Conservation (phyloP, 2,797 vertebrate species). For the Paramormyrops hopkinsi region DNA sequence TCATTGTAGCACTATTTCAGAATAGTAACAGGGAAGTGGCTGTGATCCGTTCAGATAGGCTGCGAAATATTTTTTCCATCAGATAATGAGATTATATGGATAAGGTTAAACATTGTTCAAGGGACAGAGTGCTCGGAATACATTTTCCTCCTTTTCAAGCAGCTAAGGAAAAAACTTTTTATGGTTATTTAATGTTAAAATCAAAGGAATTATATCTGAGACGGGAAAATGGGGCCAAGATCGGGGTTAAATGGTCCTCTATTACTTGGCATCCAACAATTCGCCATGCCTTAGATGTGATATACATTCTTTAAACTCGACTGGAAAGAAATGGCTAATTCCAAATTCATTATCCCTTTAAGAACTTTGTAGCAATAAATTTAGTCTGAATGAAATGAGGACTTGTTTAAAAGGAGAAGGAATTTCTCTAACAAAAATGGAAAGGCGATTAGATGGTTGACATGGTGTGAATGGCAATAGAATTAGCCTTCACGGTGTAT, state of each 20-base stretch:
- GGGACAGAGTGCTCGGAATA: not conserved
- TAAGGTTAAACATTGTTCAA: slow-evolving; percentile 19
- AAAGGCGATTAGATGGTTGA: slow-evolving; percentile 76
- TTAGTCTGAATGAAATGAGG: slow-evolving; percentile 63
- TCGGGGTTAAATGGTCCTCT: slow-evolving; percentile 69
- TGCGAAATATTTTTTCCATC: not conserved
- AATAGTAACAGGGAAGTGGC: not conserved
- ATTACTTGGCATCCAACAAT: slow-evolving; percentile 62
- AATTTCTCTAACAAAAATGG: slow-evolving; percentile 71
- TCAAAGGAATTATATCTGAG: slow-evolving; percentile 54
- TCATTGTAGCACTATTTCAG: not conserved
- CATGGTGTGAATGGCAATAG: slow-evolving; percentile 73
- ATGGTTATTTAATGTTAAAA: slow-evolving; percentile 24
- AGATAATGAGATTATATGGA: not conserved
- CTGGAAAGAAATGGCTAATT: slow-evolving; percentile 77
- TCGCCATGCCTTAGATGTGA: slow-evolving; percentile 76
- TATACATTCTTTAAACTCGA: slow-evolving; percentile 63
- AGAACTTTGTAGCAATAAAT: slow-evolving; percentile 73
- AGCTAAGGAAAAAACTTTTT: not conserved
- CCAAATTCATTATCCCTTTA: slow-evolving; percentile 83
- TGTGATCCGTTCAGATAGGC: not conserved
- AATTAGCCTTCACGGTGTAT: slow-evolving; percentile 79
- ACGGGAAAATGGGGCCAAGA: slow-evolving; percentile 43
- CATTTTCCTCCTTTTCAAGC: not conserved
- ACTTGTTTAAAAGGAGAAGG: slow-evolving; percentile 72